Conservation (phyloP, 2,888 invertebrate genomes). For the Neoitamus cyanurus region DNA sequence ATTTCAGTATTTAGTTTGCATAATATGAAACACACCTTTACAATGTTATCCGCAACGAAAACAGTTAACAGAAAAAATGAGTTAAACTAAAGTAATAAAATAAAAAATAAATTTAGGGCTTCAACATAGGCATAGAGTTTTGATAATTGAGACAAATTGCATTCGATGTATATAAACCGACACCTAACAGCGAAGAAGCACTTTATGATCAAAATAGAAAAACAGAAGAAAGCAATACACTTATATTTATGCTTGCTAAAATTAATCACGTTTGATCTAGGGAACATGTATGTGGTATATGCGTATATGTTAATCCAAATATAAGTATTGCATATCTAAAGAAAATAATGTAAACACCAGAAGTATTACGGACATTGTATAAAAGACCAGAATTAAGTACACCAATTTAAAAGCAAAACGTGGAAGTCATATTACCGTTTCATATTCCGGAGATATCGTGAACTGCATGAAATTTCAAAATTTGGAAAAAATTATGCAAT, state of each 20-base stretch:
- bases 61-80: no score
- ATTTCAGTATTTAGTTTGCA: no score
- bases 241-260: background rate
- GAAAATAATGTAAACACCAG: background rate
- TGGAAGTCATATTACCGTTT: constrained; percentile 63
- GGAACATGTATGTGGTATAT: background rate
- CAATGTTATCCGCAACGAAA: no score
- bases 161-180: no score
- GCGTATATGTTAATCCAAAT: background rate
- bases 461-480: constrained; percentile 57
- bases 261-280: background rate
- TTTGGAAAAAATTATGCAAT: background rate
- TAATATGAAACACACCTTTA: no score
- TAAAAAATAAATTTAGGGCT: no score
- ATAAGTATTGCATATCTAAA: background rate
- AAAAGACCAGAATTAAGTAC: background rate
- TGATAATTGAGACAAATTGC: no score
- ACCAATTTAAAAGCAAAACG: background rate
- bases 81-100: no score
- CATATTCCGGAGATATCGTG: constrained; percentile 67
- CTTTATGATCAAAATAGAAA: no score
- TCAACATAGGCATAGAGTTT: no score
- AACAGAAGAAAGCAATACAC: background rate
- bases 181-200: no score
- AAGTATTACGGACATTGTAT: background rate